phyloP scores from a whole-genome alignment of 2,113 vertebrate species.

The Rattus norvegicus region DNA sequence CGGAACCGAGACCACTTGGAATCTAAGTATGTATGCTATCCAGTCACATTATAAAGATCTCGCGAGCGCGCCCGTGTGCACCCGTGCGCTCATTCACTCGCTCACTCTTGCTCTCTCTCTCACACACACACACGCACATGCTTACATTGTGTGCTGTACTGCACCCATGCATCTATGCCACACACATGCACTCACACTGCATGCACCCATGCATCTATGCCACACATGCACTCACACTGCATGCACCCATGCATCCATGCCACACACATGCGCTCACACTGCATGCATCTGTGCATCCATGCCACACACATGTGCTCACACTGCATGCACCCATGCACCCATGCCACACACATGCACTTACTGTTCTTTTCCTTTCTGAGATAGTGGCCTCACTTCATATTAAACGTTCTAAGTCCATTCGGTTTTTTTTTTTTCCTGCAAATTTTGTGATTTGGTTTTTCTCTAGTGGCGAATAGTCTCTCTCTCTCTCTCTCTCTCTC shows the following conservation, averaged over 20 bases:
- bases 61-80: too few species aligned
- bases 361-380: neutral
- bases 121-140: neutral
- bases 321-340: neutral
- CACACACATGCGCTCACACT: too few species aligned
- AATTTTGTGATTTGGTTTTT: neutral
- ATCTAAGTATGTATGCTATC: neutral
- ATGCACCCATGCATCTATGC: too few species aligned
- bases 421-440: neutral
- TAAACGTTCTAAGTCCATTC: neutral
- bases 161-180: too few species aligned
- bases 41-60: neutral
- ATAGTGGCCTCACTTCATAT: neutral
- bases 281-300: too few species aligned
- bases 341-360: neutral
- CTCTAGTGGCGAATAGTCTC: neutral
- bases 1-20: neutral
- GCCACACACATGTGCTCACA: too few species aligned
- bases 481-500: neutral
- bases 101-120: too few species aligned
- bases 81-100: too few species aligned
- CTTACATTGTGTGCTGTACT: too few species aligned
- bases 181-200: too few species aligned
- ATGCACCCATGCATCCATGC: too few species aligned
- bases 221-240: too few species aligned